These are phyloP conservation scores for Heliconius congener DNA, from an alignment of 1,140 invertebrate species.

Conservation along the genomic window DNA sequence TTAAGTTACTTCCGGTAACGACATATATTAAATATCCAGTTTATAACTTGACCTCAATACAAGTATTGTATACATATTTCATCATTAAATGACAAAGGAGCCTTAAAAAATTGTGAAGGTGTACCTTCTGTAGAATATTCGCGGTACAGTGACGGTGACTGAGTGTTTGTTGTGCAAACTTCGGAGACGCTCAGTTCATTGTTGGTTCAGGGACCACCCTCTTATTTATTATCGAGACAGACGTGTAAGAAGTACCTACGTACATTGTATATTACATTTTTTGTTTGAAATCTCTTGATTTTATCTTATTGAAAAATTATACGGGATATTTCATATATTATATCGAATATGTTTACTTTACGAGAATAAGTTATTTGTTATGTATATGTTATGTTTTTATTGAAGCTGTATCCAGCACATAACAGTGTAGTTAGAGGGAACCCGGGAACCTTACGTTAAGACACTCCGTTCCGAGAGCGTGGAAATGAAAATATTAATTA, in stretches of 20 bases:
- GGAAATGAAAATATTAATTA: too few relatives aligned
- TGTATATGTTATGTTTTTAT: not conserved
- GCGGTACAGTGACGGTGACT: conserved; percentile 34
- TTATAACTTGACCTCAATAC: not conserved
- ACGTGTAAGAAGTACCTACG: not conserved
- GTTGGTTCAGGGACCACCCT: conserved; percentile 44
- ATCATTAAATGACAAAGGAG: conserved; percentile 9
- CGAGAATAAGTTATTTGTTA: not conserved
- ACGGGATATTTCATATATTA: not conserved
- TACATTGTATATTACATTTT: not conserved
- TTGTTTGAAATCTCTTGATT: conserved; percentile 5
- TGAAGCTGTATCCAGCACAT: not conserved
- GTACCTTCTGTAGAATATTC: conserved; percentile 17
- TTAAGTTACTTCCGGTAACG: not conserved
- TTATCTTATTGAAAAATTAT: not conserved
- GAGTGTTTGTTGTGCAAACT: conserved; percentile 43
- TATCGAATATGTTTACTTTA: not conserved
- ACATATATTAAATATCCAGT: not conserved
- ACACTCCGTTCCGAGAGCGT: too few relatives aligned
- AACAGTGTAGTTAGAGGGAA: too few relatives aligned
- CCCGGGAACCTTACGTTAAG: too few relatives aligned
- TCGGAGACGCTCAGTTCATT: conserved; percentile 39
- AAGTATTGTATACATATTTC: conserved; percentile 8
- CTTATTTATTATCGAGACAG: conserved; percentile 40
- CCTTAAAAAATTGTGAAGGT: conserved; percentile 23